Base-by-base conservation (phyloP, 2,797 vertebrate species). In the Nothura maculosa region DNA sequence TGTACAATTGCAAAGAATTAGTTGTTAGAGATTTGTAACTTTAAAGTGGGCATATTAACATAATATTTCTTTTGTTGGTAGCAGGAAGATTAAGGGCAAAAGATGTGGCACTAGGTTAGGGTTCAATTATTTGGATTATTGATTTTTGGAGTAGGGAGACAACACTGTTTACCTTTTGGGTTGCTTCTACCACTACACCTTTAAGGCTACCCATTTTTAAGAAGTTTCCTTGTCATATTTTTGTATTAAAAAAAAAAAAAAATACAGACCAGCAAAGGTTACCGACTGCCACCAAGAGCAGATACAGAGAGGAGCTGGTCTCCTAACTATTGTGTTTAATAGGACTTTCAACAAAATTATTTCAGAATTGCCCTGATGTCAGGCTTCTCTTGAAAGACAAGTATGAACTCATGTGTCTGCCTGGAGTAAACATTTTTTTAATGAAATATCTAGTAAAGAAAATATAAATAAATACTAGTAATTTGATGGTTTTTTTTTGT, bases 381-480 rank as follows among this genome's bases (percentile, higher is more conserved):
- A 87, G 40, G 52, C 9, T 77, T 78, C 36, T 87, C 72, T 77
- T 73, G 66, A 89, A 95, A 90, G 28, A 87, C 84, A 94, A 80
- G 42, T 72, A 72, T 50, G 76, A 89, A 92, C 94, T 96, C 28
- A 42, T 89, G 85, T 79, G 85, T 89, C 87, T 62, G 90, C 79
- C 85, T 87, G 79, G 30, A 85, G 76, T 28, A 89, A 82, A 69
- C 73, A 87, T 87, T 93, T 82, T 95, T 95, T 94, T 93, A 94
- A 94, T 93, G 81, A 95, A 92, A 62, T 96, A 93, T 69, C 69
- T 92, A 93, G 66, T 92, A 96, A 96, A 45, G 21, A 83, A 95
- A 91, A 92, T 83, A 48, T 87, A 92, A 88, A 84, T 58, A 61
- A 90, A 85, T 61, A 54, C 22, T 42, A 74, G 40, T 15, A 82